Conservation (phyloP, 2,113 vertebrate genomes). For the Eretmochelys imbricata region DNA sequence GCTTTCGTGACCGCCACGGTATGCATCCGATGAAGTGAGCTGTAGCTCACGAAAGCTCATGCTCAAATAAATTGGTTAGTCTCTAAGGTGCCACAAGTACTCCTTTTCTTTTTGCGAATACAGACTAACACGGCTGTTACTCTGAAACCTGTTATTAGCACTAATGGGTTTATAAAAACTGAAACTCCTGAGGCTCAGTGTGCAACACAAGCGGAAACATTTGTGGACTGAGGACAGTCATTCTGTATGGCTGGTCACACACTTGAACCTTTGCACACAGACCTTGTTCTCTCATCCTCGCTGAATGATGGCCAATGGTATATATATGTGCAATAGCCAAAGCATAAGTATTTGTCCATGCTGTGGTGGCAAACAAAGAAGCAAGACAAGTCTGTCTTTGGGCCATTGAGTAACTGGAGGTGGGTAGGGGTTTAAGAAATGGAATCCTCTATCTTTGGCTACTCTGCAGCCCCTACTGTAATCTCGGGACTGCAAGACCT, state of each 20-base stretch:
- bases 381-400: neutral
- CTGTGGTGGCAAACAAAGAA: neutral
- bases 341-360: constrained; percentile 6
- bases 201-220: constrained; percentile 54
- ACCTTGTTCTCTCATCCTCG: neutral
- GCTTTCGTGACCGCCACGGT: too few species aligned
- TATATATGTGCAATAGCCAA: constrained; percentile 66
- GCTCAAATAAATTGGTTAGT: too few species aligned
- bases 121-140: too few species aligned
- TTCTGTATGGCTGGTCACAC: constrained; percentile 35
- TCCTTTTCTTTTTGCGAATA: too few species aligned
- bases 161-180: constrained; percentile 41
- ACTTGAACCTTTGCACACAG: neutral
- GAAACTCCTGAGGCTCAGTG: neutral
- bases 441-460: neutral
- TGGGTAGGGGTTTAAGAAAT: neutral
- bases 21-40: too few species aligned
- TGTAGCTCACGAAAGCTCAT: too few species aligned
- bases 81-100: too few species aligned
- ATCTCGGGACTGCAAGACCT: neutral
- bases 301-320: constrained; percentile 20
- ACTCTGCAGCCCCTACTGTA: neutral
- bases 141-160: neutral
- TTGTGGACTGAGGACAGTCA: constrained; percentile 27
- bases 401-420: constrained; percentile 32